Conservation (phyloP, 2,797 vertebrate species). For the Pampus argenteus region DNA sequence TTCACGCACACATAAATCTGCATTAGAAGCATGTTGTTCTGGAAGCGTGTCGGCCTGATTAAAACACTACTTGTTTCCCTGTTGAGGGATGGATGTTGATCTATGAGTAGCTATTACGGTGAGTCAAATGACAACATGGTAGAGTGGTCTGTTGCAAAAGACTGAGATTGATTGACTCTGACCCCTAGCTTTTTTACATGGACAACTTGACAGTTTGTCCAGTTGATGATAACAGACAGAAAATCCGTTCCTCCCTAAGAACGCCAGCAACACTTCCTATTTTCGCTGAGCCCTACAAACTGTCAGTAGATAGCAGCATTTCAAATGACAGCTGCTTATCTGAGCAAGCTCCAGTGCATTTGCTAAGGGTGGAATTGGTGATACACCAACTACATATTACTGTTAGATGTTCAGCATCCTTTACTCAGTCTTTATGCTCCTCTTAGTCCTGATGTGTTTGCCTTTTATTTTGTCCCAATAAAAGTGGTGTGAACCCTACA, state of each 20-base stretch:
- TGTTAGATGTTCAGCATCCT: constrained; percentile 48
- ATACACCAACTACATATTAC: constrained; percentile 65
- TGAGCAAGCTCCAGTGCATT: constrained; percentile 73
- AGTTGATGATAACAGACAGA: constrained; percentile 69
- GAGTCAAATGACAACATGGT: constrained; percentile 55
- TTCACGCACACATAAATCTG: constrained; percentile 26
- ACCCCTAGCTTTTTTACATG: constrained; percentile 69
- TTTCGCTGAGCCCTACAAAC: constrained; percentile 79
- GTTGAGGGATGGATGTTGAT: constrained; percentile 24
- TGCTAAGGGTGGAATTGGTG: constrained; percentile 58
- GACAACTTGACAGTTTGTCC: constrained; percentile 73
- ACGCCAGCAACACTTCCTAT: constrained; percentile 61
- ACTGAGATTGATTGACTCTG: constrained; percentile 69
- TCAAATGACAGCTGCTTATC: constrained; percentile 83
- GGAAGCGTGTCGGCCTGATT: constrained; percentile 27
- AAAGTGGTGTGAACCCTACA: not conserved
- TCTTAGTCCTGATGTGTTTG: constrained; percentile 15
- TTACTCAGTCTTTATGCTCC: constrained; percentile 44
- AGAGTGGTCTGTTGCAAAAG: constrained; percentile 41
- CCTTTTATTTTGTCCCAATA: constrained; percentile 25
- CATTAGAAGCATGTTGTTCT: constrained; percentile 28
- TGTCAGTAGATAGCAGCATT: constrained; percentile 80
- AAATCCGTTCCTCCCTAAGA: constrained; percentile 66
- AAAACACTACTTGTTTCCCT: constrained; percentile 9
- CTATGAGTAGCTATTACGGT: constrained; percentile 33